Base-by-base conservation (phyloP, 2,113 vertebrate genomes). In the Buteo buteo region DNA sequence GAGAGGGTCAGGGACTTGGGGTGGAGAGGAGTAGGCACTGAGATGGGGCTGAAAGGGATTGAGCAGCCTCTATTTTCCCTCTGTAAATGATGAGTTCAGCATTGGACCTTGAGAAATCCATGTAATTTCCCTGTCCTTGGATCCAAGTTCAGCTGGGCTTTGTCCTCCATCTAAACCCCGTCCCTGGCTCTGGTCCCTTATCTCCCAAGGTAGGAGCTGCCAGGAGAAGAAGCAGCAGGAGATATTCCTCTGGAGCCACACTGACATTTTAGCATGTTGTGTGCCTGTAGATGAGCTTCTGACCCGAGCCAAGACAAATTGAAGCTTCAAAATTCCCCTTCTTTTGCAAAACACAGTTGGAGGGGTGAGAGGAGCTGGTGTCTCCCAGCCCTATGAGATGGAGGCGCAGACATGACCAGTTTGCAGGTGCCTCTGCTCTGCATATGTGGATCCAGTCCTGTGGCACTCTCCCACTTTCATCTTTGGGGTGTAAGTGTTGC, bases 401-500 rank as follows among this genome's bases (percentile, higher is more conserved):
- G 36, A 71, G 8, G 15, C 0, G 11, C 31, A 36, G 69, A 20
- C 47, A 20, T 11, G 80, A 67, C 76, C 22, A 0, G 64, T 66
- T 59, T 34, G 64, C 88, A 93, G 90, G 94, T 90, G 65, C 49
- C 73, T 95, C 45, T 93, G 86, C 64, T 93, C 36, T 3, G 76
- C 58, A 1, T 58, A 31, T 38, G 22, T 7, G 8, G 66, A 88
- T 62, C 70, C 45, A 4, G 64, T 21, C 82, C 86, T 3, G 1
- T 3, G 52, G 65, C 83, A 24, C 81, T 49, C 34, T 72, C 55
- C 61, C 0, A 3, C 96, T 97, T 97, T 95, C 81, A 89, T 95
- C 96, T 95, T n/a, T 34, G 57, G 80, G 83, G 40, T 87, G 77
- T 55, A 91, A 93, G 72, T 13, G 80, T 32, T 91, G 91, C 94